Percentiles rank a stretch among this genome's conserved stretches.
Conservation (phyloP, 2,113 vertebrate species). For the Cricetomys ansorgei region DNA sequence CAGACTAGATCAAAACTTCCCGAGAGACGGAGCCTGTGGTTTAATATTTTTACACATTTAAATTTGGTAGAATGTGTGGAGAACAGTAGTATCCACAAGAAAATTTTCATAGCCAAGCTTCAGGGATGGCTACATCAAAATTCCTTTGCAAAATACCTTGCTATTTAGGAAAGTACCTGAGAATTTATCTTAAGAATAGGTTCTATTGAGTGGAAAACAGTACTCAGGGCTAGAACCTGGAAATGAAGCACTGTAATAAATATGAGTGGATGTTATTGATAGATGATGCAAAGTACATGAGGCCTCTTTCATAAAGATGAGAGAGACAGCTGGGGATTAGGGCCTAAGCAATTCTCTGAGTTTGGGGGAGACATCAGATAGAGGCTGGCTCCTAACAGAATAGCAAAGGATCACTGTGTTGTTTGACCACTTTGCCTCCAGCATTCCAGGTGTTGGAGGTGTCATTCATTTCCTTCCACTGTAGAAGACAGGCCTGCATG, state of each 20-base stretch:
- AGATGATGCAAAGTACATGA: neutral
- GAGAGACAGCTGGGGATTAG: neutral
- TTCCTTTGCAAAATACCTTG: neutral
- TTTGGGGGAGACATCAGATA: neutral
- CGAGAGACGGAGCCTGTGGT: neutral
- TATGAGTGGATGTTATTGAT: no score
- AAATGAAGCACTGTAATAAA: neutral
- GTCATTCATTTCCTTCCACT: neutral
- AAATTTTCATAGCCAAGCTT: neutral
- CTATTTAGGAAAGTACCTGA: neutral
- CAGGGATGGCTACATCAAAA: neutral
- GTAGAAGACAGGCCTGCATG: neutral
- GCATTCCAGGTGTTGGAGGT: neutral
- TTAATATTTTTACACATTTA: neutral
- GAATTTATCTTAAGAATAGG: neutral
- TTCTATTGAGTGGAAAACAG: neutral
- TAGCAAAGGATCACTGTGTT: neutral
- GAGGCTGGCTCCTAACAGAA: neutral
- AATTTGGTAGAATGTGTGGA: neutral
- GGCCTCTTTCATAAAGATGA: neutral
- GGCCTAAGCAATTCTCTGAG: no score
- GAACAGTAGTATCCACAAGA: fast-evolving
- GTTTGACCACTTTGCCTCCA: neutral
- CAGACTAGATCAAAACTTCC: neutral
- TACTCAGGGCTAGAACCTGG: fast-evolving